phyloP scores from a whole-genome alignment of 64 coral and sea anemone genomes.

The Acropora yongei region DNA sequence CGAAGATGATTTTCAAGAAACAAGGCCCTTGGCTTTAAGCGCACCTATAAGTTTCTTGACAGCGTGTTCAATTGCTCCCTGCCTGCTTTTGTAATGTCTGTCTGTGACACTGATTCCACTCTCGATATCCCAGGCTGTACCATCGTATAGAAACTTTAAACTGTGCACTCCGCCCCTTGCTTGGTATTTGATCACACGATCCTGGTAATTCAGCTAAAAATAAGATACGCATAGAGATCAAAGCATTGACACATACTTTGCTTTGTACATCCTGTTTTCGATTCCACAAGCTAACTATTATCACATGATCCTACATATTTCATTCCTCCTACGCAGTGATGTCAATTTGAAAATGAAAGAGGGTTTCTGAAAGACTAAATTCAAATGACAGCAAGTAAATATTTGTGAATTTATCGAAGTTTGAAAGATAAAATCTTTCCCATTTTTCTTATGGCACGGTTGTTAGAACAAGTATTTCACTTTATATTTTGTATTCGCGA shows the following conservation, averaged over 20 bases:
- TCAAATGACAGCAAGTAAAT: too few relatives aligned
- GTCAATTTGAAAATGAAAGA: background rate
- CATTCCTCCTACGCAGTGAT: background rate
- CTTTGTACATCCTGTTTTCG: too few relatives aligned
- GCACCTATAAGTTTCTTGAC: background rate
- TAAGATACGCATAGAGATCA: background rate
- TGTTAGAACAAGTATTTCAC: too few relatives aligned
- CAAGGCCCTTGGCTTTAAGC: background rate
- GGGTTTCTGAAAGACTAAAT: background rate
- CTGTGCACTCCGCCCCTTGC: background rate
- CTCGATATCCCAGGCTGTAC: background rate
- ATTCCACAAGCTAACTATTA: too few relatives aligned
- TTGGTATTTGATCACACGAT: slow-evolving; percentile 5
- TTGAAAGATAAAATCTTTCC: too few relatives aligned
- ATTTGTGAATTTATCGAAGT: too few relatives aligned
- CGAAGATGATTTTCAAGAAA: background rate
- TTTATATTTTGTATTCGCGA: too few relatives aligned
- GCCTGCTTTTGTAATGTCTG: background rate
- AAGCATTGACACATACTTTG: too few relatives aligned
- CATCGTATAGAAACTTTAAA: background rate
- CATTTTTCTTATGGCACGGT: too few relatives aligned
- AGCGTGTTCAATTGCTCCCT: slow-evolving; percentile 21
- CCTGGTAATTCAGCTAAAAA: slow-evolving; percentile 12
- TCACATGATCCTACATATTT: background rate
- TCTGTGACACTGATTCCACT: slow-evolving; percentile 29